Evolutionary conservation across 2,113 vertebrate species (phyloP).

Genomic region (Cheirogaleus medius): DNA sequence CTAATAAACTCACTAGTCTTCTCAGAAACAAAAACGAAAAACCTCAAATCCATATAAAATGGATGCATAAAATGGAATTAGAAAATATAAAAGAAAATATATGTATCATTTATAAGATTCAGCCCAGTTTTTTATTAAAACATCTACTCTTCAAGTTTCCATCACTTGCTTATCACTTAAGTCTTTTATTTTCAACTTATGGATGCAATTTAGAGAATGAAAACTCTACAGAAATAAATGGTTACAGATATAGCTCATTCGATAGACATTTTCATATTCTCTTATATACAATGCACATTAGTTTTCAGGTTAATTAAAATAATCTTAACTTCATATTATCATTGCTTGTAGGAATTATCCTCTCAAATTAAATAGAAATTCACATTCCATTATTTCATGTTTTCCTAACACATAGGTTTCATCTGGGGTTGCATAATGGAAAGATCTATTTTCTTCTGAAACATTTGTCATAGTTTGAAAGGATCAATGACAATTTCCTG

Average conservation of each 20-base stretch:
- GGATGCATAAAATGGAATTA: not conserved
- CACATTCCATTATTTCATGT: not conserved
- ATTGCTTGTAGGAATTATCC: not conserved
- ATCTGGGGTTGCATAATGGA: not conserved
- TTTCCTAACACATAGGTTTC: not conserved
- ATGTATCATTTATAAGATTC: not conserved
- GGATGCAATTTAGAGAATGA: not conserved
- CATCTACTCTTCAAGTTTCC: not conserved
- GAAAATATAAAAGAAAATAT: not conserved
- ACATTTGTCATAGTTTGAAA: not conserved
- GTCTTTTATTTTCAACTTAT: not conserved
- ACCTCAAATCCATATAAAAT: not conserved
- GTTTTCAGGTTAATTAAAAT: not conserved
- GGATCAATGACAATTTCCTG: not conserved
- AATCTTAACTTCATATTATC: not conserved
- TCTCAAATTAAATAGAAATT: slow-evolving; percentile 19
- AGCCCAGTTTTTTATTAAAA: not conserved
- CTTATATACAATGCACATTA: not conserved
- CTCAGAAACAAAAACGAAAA: not conserved
- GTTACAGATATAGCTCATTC: not conserved
- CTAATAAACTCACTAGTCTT: not conserved
- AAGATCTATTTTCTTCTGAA: slow-evolving; percentile 27
- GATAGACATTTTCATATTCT: not conserved
- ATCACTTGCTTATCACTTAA: not conserved
- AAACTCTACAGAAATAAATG: not conserved